Evolutionary conservation across 1,140 invertebrate genomes (phyloP).

Genomic region (Carposina sasakii): DNA sequence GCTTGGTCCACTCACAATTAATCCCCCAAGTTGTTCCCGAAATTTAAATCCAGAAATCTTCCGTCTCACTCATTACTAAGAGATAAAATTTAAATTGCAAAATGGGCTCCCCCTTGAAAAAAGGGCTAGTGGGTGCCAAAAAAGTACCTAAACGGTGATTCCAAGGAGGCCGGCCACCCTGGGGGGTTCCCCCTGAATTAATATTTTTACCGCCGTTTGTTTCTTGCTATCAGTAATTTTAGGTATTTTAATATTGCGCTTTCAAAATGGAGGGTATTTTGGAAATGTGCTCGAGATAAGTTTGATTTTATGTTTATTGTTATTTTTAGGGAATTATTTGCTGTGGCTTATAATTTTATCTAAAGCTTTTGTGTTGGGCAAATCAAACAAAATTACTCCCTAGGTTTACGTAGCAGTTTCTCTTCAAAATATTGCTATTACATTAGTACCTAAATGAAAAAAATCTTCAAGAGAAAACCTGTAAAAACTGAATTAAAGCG

Average conservation of each 20-base stretch:
- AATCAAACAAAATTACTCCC: too few relatives aligned
- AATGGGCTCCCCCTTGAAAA: conserved; percentile 49
- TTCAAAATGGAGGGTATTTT: too few relatives aligned
- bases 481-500: too few relatives aligned
- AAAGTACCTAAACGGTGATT: conserved; percentile 36
- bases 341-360: too few relatives aligned
- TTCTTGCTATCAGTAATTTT: conserved; percentile 27
- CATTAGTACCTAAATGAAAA: too few relatives aligned
- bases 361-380: too few relatives aligned
- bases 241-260: conserved; percentile 20
- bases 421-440: too few relatives aligned
- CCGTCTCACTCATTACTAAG: conserved; percentile 45
- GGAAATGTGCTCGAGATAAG: too few relatives aligned
- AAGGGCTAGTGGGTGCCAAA: conserved; percentile 56
- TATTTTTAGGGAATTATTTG: too few relatives aligned
- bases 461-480: too few relatives aligned
- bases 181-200: conserved; percentile 21
- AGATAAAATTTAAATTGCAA: conserved; percentile 69
- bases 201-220: conserved; percentile 46
- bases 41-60: conserved; percentile 21
- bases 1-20: neutral
- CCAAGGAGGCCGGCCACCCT: conserved; percentile 9
- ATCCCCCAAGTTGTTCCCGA: neutral
- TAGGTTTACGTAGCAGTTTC: too few relatives aligned
- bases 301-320: too few relatives aligned